A percentile compares a stretch with the other conserved stretches of the same genome.
phyloP scores from a whole-genome alignment of 2,113 vertebrate species.

The Colinus virginianus region DNA sequence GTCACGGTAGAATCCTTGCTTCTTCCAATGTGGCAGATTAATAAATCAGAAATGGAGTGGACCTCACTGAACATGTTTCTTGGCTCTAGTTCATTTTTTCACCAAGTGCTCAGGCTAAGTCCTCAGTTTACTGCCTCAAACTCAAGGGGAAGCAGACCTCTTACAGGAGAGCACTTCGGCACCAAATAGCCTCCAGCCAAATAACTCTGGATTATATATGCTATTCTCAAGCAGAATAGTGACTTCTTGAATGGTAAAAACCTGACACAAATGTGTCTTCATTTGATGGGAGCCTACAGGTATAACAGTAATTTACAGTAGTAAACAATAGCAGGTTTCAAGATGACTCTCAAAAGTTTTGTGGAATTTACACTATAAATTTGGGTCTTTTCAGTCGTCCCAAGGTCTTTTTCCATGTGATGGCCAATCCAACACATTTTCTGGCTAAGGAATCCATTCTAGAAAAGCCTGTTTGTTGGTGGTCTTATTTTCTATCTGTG shows the following conservation, averaged over 20 bases:
- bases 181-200: constrained; percentile 20
- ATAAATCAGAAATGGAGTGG: constrained; percentile 36
- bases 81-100: constrained; percentile 23
- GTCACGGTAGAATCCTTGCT: neutral
- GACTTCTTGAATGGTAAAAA: neutral
- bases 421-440: neutral
- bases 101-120: neutral
- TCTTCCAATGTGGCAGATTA: neutral
- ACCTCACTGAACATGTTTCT: neutral
- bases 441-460: neutral
- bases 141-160: constrained; percentile 12
- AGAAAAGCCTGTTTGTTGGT: neutral
- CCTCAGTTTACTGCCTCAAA: constrained; percentile 32
- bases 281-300: neutral
- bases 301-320: neutral
- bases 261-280: neutral
- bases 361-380: neutral
- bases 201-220: neutral
- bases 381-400: neutral
- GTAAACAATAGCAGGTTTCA: neutral
- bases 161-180: neutral
- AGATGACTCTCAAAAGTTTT: neutral
- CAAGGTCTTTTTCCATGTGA: neutral
- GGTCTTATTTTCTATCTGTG: neutral
- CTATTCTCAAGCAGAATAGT: constrained; percentile 3